These are phyloP conservation scores for Ptiloglossa arizonensis DNA, from an alignment of 1,140 invertebrate species.

Conservation along the genomic window DNA sequence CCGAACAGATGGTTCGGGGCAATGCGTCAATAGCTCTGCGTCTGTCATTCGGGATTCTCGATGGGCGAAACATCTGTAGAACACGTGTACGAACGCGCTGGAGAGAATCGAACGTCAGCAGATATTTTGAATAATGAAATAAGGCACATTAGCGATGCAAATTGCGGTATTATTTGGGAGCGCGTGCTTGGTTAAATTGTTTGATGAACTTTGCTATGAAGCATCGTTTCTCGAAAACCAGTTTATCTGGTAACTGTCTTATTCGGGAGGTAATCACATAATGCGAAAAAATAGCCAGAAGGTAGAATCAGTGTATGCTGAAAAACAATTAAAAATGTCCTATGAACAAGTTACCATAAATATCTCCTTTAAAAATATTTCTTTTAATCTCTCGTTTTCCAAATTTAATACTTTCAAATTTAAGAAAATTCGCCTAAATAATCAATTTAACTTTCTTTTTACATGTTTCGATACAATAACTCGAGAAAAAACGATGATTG, in stretches of 20 bases:
- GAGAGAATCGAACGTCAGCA: constrained; percentile 42
- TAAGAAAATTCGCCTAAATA: too few relatives aligned
- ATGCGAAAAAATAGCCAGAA: constrained; percentile 1
- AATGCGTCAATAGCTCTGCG: constrained; percentile 29
- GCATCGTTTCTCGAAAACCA: background rate
- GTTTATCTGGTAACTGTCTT: background rate
- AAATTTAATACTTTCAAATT: too few relatives aligned
- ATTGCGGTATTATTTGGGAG: constrained; percentile 27
- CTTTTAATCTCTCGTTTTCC: too few relatives aligned
- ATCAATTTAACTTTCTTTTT: too few relatives aligned
- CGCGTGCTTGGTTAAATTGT: background rate
- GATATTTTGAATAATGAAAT: constrained; percentile 50
- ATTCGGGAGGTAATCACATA: background rate
- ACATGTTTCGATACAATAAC: too few relatives aligned
- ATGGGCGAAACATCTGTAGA: constrained; percentile 36
- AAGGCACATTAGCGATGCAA: constrained; percentile 44
- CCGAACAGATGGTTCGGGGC: background rate
- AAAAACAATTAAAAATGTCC: too few relatives aligned
- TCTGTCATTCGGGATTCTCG: constrained; percentile 38
- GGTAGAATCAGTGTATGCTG: too few relatives aligned
- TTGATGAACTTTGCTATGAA: background rate
- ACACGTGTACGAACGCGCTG: constrained; percentile 28
- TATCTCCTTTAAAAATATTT: too few relatives aligned
- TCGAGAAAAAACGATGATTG: too few relatives aligned
- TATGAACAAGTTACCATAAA: too few relatives aligned